These are phyloP conservation scores for Hydropsyche betteni DNA, from an alignment of 2,888 invertebrate genomes.

Conservation along the genomic window DNA sequence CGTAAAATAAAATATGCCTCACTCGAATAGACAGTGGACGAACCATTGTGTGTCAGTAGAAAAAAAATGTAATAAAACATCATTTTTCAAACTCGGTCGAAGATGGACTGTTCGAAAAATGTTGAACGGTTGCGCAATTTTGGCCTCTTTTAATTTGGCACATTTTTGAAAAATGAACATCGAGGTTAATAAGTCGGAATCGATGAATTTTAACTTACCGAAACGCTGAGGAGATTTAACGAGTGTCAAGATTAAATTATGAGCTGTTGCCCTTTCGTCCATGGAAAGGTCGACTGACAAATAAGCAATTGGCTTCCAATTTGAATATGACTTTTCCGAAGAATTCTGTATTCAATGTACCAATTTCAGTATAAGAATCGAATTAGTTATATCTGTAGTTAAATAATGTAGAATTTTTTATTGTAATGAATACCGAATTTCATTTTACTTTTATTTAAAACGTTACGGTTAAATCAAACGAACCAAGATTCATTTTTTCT, in stretches of 20 bases:
- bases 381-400: not conserved
- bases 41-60: not conserved
- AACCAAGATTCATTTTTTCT: too few relatives aligned
- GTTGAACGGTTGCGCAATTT: constrained; percentile 10
- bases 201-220: constrained; percentile 12
- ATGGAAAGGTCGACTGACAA: constrained; percentile 39
- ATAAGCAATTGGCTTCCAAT: constrained; percentile 39
- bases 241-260: constrained; percentile 34
- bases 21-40: constrained; percentile 11
- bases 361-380: constrained; percentile 4
- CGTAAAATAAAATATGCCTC: constrained; percentile 31
- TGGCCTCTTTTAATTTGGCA: constrained; percentile 4
- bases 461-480: too few relatives aligned
- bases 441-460: too few relatives aligned
- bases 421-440: too few relatives aligned
- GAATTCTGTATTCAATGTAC: not conserved
- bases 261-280: constrained; percentile 35
- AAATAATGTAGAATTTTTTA: not conserved
- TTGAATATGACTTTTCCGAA: not conserved
- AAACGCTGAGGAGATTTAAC: constrained; percentile 7
- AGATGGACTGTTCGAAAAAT: not conserved
- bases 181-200: constrained; percentile 28
- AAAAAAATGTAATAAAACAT: constrained; percentile 10
- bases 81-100: constrained; percentile 6
- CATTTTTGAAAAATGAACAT: constrained; percentile 22